phyloP scores from a whole-genome alignment of 1,140 invertebrate species.

The Drosophila pectinifera region DNA sequence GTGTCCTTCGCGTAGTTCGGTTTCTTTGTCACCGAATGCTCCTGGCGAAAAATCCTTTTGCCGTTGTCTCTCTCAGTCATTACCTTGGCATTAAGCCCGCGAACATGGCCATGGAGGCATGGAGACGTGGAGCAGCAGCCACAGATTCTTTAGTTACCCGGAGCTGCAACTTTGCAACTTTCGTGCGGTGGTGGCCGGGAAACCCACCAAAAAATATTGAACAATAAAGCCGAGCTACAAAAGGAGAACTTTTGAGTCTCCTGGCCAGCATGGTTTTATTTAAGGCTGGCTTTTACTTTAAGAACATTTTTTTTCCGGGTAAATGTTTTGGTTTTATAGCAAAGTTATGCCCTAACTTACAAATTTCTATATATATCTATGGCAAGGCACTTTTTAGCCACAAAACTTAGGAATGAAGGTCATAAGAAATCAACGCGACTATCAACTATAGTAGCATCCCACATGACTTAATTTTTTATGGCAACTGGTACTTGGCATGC shows the following conservation, averaged over 20 bases:
- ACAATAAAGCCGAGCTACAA: conserved; percentile 13
- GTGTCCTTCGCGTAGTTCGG: conserved; percentile 8
- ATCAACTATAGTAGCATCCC: not conserved
- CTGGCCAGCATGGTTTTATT: not conserved
- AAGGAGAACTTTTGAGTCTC: conserved; percentile 9
- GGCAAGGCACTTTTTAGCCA: too few species aligned
- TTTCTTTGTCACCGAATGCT: conserved; percentile 27
- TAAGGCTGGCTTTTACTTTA: conserved; percentile 7
- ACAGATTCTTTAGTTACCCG: not conserved
- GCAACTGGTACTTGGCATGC: conserved; percentile 52
- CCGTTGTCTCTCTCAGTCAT: conserved; percentile 18
- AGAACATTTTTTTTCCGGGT: not conserved
- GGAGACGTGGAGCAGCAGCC: conserved; percentile 8
- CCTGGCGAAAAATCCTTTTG: conserved; percentile 12
- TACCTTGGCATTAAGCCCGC: conserved; percentile 49
- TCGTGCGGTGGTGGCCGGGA: not conserved
- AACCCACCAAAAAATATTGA: conserved; percentile 16
- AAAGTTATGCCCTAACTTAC: not conserved
- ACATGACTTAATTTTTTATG: conserved; percentile 24
- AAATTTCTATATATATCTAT: too few species aligned
- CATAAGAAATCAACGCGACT: not conserved
- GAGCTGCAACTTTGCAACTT: conserved; percentile 14
- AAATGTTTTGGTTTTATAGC: conserved; percentile 7
- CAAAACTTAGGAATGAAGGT: too few species aligned
- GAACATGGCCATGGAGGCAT: conserved; percentile 17